These are phyloP conservation scores for Cliona cf. orientalis DNA, from an alignment of 37 sponge, comb jelly and placozoan species.

Conservation along the genomic window DNA sequence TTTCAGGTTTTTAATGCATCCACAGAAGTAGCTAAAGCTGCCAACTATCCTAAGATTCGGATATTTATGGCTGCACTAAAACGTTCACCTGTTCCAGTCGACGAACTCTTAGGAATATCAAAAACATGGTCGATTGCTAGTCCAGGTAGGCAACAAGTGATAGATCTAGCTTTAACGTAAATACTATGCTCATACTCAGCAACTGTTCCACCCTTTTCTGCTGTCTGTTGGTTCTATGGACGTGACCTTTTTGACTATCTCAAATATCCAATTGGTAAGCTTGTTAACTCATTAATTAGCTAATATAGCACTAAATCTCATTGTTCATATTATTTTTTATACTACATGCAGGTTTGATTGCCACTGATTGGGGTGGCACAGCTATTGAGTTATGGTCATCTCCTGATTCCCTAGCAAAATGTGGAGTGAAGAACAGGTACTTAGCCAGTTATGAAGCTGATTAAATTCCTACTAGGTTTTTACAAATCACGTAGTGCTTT, in stretches of 20 bases:
- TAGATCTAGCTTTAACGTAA: too few relatives aligned
- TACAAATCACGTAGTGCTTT: too few relatives aligned
- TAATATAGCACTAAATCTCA: too few relatives aligned
- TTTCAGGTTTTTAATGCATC: slow-evolving; percentile 65
- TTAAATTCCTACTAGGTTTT: too few relatives aligned
- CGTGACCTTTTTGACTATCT: slow-evolving; percentile 45
- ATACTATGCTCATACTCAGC: too few relatives aligned
- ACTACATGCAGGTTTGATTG: slow-evolving; percentile 59
- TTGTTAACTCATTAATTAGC: too few relatives aligned
- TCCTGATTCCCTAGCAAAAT: slow-evolving; percentile 69
- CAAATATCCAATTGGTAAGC: slow-evolving; percentile 61
- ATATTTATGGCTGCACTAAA: slow-evolving; percentile 60
- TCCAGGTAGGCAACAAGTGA: slow-evolving; percentile 63
- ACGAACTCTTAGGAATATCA: slow-evolving; percentile 30
- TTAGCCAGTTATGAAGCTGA: too few relatives aligned
- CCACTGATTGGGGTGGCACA: slow-evolving; percentile 79
- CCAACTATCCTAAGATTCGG: slow-evolving; percentile 62
- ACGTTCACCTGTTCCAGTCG: slow-evolving; percentile 38
- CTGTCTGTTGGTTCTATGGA: slow-evolving; percentile 79
- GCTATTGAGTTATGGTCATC: slow-evolving; percentile 74
- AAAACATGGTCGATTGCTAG: slow-evolving; percentile 54
- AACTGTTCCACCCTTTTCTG: slow-evolving; percentile 62
- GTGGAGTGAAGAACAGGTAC: too few relatives aligned
- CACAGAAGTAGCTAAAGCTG: slow-evolving; percentile 58
- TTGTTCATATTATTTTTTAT: too few relatives aligned